These are phyloP conservation scores for Thereva nobilitata DNA, from an alignment of 2,888 invertebrate genomes.

Conservation along the genomic window DNA sequence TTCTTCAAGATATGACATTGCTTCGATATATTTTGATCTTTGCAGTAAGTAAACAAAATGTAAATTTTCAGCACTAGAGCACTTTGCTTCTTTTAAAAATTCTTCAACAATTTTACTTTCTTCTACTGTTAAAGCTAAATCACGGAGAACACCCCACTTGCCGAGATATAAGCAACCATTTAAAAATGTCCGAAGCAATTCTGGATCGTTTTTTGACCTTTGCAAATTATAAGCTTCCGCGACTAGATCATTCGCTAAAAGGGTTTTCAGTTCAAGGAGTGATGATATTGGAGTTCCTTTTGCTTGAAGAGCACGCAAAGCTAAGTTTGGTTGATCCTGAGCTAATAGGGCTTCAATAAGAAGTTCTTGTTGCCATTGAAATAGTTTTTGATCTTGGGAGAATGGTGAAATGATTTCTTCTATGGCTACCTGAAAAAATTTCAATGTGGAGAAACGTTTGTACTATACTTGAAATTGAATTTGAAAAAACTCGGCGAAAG, in stretches of 20 bases:
- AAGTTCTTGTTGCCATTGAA: slow-evolving; percentile 54
- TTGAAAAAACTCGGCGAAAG: too few species aligned
- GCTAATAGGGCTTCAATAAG: slow-evolving; percentile 50
- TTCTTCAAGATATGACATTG: slow-evolving; percentile 53
- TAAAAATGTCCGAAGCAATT: slow-evolving; percentile 52
- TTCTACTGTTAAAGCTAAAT: slow-evolving; percentile 50
- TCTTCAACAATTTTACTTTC: slow-evolving; percentile 53
- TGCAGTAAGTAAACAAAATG: slow-evolving; percentile 54
- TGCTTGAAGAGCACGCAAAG: slow-evolving; percentile 50
- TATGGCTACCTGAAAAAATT: slow-evolving; percentile 47
- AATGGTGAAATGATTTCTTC: slow-evolving; percentile 53
- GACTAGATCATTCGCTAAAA: slow-evolving; percentile 53
- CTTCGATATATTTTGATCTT: slow-evolving; percentile 55
- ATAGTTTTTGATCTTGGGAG: slow-evolving; percentile 46
- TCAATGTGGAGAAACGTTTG: slow-evolving; percentile 1
- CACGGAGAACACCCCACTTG: slow-evolving; percentile 51
- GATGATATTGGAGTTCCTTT: slow-evolving; percentile 49
- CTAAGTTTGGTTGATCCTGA: slow-evolving; percentile 48
- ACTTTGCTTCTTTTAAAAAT: slow-evolving; percentile 48
- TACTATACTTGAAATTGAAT: slow-evolving; percentile 32
- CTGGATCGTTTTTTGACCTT: slow-evolving; percentile 49
- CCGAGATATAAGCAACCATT: slow-evolving; percentile 48
- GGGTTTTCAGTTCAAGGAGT: slow-evolving; percentile 49
- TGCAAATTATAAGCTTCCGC: slow-evolving; percentile 55
- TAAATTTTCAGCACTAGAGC: slow-evolving; percentile 49